phyloP scores from a whole-genome alignment of 2,113 vertebrate species.

The Hippolais icterina region DNA sequence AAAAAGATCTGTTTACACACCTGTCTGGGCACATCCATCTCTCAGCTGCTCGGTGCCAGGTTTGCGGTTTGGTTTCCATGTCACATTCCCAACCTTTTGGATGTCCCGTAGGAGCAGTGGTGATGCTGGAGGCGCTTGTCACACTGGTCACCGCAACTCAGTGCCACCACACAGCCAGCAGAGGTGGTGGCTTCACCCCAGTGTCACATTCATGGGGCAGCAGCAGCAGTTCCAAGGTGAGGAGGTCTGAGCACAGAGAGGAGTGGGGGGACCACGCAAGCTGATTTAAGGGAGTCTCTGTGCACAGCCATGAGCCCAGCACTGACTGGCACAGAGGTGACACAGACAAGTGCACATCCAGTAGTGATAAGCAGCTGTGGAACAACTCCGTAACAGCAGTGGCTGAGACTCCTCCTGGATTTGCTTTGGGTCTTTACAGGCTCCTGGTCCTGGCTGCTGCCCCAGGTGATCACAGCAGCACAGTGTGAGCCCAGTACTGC shows the following conservation, averaged over 20 bases:
- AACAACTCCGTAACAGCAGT: background rate
- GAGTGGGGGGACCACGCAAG: background rate
- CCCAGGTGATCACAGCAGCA: background rate
- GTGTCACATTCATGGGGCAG: background rate
- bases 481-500: background rate
- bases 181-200: accelerated
- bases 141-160: accelerated
- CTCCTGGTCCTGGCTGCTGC: background rate
- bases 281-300: background rate
- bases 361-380: background rate
- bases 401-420: background rate
- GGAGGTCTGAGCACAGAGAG: background rate
- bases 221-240: background rate
- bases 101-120: background rate
- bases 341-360: background rate
- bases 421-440: background rate
- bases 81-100: background rate
- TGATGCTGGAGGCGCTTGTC: accelerated
- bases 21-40: background rate
- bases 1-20: background rate
- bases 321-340: background rate
- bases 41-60: background rate
- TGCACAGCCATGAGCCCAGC: background rate
- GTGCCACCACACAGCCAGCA: background rate
- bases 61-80: background rate